Evolutionary conservation across 2,113 vertebrate species (phyloP).

Genomic region (Turdus rufiventris): DNA sequence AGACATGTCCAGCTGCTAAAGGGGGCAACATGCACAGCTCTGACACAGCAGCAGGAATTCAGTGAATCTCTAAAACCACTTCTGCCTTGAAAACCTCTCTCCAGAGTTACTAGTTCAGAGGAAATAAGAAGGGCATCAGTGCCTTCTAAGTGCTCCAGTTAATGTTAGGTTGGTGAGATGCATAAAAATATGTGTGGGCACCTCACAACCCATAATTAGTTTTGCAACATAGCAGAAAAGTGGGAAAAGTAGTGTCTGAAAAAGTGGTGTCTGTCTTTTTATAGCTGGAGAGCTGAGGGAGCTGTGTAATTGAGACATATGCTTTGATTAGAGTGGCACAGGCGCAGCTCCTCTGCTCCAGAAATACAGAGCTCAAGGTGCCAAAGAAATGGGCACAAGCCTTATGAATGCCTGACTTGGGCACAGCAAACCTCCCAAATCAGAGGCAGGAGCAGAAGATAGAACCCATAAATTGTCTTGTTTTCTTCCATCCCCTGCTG

Average conservation of each 20-base stretch:
- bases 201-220: conserved; percentile 7
- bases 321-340: conserved; percentile 3
- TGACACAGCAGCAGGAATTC: not conserved
- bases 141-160: not conserved
- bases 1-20: not conserved
- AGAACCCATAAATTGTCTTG: not conserved
- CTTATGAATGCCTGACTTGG: not conserved
- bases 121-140: not conserved
- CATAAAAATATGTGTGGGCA: not conserved
- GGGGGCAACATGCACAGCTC: not conserved
- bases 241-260: not conserved
- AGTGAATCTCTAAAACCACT: not conserved
- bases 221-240: not conserved
- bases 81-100: not conserved
- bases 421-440: not conserved
- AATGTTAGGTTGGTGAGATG: not conserved
- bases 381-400: not conserved
- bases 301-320: conserved; percentile 2
- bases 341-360: not conserved
- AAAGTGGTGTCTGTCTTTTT: conserved; percentile 9
- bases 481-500: not conserved
- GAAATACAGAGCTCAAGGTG: not conserved
- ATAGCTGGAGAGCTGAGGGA: not conserved
- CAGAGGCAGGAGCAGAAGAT: not conserved
- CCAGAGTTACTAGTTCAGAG: not conserved